Conservation (phyloP, 30 jellyfish, hydroid and myxozoan species). For the Aurelia aurita complex sp. Pacific region DNA sequence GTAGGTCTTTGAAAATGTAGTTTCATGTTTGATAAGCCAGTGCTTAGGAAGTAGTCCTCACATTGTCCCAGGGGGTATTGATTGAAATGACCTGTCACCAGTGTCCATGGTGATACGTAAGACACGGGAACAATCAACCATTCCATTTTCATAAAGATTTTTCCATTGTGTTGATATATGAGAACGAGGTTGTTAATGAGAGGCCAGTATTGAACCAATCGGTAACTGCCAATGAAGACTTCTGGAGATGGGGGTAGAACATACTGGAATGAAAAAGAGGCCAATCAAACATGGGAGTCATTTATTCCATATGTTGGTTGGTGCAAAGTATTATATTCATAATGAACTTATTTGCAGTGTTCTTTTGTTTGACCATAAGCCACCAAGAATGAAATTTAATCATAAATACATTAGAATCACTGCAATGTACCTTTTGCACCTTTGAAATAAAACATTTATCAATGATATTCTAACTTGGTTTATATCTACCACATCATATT, state of each 20-base stretch:
- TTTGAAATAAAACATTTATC: no score
- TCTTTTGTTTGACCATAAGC: no score
- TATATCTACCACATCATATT: no score
- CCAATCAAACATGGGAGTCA: no score
- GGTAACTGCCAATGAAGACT: slow-evolving; percentile 61
- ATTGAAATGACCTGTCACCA: slow-evolving; percentile 62
- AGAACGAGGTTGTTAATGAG: slow-evolving; percentile 41
- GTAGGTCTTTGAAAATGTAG: slow-evolving; percentile 44
- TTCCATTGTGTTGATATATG: slow-evolving; percentile 11
- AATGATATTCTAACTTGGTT: no score
- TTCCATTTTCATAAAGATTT: slow-evolving; percentile 42
- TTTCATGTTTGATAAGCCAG: slow-evolving; percentile 43
- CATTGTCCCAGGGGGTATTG: slow-evolving; percentile 46
- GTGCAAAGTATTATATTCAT: background rate
- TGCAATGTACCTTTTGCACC: no score
- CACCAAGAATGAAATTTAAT: no score
- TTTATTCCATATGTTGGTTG: background rate
- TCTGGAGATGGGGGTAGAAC: slow-evolving; percentile 60
- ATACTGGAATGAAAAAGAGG: slow-evolving; percentile 50
- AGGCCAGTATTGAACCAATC: slow-evolving; percentile 74
- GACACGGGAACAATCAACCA: slow-evolving; percentile 70
- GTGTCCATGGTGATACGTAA: slow-evolving; percentile 49
- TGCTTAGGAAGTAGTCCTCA: slow-evolving; percentile 47
- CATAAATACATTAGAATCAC: no score
- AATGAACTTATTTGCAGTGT: no score